A percentile compares a stretch with the other conserved stretches of the same genome.
Conservation (phyloP, 2,888 invertebrate species). For the Eristalis pertinax region DNA sequence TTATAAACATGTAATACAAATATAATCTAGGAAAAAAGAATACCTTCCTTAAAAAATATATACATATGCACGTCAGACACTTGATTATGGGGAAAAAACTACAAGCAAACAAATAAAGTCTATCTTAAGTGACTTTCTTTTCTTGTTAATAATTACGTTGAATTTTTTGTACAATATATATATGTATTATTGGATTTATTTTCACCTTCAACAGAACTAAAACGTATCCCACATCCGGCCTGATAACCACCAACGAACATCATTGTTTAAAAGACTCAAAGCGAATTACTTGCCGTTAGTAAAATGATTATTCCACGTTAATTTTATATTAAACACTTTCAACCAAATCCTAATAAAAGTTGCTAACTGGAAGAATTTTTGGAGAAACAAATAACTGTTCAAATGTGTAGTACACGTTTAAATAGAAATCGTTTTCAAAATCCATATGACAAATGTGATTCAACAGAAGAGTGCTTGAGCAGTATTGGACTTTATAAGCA, state of each 20-base stretch:
- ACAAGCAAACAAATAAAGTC: not conserved
- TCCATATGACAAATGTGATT: not conserved
- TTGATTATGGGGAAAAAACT: too few relatives aligned
- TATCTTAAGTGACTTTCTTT: not conserved
- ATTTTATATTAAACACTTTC: constrained; percentile 16
- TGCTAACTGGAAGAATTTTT: constrained; percentile 42
- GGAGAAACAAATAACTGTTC: constrained; percentile 36
- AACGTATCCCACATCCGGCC: constrained; percentile 35
- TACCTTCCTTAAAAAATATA: too few relatives aligned
- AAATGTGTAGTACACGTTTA: not conserved
- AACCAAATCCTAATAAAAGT: constrained; percentile 15
- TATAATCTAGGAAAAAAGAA: too few relatives aligned
- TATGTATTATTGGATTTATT: not conserved
- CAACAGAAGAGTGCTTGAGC: constrained; percentile 46
- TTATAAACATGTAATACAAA: too few relatives aligned
- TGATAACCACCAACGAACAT: constrained; percentile 50
- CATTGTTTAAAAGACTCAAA: constrained; percentile 31
- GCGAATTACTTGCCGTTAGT: constrained; percentile 43
- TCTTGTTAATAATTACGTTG: not conserved
- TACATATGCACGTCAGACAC: too few relatives aligned
- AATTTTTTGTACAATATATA: not conserved
- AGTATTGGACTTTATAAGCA: constrained; percentile 13
- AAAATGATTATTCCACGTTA: constrained; percentile 43
- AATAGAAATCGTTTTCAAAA: not conserved
- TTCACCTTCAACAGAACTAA: constrained; percentile 49